Evolutionary conservation across 2,797 vertebrate genomes (phyloP), one percentile per base, ranked within the genome.

Genomic region (Eospalax fontanierii): DNA sequence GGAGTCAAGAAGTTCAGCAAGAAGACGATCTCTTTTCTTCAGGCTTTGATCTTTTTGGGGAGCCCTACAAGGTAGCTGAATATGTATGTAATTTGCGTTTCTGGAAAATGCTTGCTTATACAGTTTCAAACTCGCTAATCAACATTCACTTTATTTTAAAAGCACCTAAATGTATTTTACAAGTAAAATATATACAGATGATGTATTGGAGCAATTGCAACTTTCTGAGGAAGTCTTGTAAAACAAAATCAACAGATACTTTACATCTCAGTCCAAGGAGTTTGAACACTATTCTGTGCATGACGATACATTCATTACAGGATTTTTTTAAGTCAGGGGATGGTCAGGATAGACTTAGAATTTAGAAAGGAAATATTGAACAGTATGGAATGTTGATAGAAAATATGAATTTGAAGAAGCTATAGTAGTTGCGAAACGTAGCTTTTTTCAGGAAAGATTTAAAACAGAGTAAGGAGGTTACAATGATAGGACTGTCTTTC

Each of bases 21-120:
- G 99, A 99, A 98, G 99, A 99, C 59, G 99, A 99, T 98, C 98
- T 99, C 90, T 99, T 99, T 98, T 99, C 99, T 74, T 99, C 99
- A 92, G 99, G 99, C 97, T 99, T 99, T 98, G 99, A 99, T 98
- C 99, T 99, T 97, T 99, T 99, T 95, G 99, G 99, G 97, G 99
- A 99, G 95, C 99, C 99, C 50, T 99, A 99, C 97, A 99, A 99
- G 99, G 99, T 99, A 99, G 98, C 98, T 68, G 93, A 96, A 94
- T 96, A 73, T 90, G 57, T 46, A 54, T 96, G 92, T 96, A 96
- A 94, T 95, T 96, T 91, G 6, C 95, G 35, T 97, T 97, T 96
- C 66, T 97, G 73, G 38, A 95, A 89, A 97, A 90, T 88, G 75
- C 38, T 95, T 91, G 54, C 54, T 95, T 89, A 28, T 95, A 84